phyloP scores from a whole-genome alignment of 2,888 invertebrate species.

The Drosophila infuscata region DNA sequence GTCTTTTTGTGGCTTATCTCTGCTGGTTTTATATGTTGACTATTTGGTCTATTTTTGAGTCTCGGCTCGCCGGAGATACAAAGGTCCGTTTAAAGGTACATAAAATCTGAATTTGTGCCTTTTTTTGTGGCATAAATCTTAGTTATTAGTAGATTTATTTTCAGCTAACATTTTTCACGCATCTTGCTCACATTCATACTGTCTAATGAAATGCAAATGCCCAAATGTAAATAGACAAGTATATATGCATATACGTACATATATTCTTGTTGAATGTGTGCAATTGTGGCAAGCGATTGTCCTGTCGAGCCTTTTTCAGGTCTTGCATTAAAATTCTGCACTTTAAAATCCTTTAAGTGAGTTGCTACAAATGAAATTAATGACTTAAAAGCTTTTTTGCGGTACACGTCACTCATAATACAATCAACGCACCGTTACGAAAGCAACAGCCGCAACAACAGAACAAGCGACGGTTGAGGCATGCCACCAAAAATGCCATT shows the following conservation, averaged over 20 bases:
- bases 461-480: conserved; percentile 21
- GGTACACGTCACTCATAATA: conserved; percentile 80
- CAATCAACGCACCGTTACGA: conserved; percentile 68
- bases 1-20: conserved; percentile 39
- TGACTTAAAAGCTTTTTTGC: conserved; percentile 83
- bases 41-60: conserved; percentile 20
- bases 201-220: conserved; percentile 40
- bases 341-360: conserved; percentile 75
- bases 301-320: conserved; percentile 8
- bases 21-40: conserved; percentile 42
- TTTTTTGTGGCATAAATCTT: conserved; percentile 68
- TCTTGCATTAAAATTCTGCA: conserved; percentile 57
- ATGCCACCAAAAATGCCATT: conserved; percentile 41
- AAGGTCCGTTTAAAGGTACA: neutral
- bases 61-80: conserved; percentile 11
- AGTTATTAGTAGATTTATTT: conserved; percentile 78
- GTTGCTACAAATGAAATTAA: conserved; percentile 71
- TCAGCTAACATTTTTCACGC: conserved; percentile 69
- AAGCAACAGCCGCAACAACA: conserved; percentile 22
- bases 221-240: neutral
- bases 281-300: conserved; percentile 24
- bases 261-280: conserved; percentile 3
- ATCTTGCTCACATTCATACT: conserved; percentile 57
- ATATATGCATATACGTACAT: neutral
- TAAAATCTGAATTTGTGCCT: conserved; percentile 3